Evolutionary conservation across 2,113 vertebrate species (phyloP).

Genomic region (Galemys pyrenaicus): DNA sequence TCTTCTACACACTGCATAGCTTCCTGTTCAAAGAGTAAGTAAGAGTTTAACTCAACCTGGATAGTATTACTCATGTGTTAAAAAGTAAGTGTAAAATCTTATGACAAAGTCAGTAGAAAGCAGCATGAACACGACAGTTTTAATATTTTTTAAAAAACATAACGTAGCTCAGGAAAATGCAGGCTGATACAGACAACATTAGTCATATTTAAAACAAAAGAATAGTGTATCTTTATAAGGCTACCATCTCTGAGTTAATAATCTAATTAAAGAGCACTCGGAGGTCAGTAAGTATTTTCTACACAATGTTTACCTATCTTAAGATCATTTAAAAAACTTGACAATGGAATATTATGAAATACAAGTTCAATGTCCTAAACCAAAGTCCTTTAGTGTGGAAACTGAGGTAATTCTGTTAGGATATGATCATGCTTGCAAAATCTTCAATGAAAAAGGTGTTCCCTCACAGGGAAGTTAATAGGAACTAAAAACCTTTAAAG

Average conservation of each 20-base stretch:
- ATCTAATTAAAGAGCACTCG: conserved; percentile 20
- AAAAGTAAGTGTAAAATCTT: conserved; percentile 23
- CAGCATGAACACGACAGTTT: not conserved
- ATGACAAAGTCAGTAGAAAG: conserved; percentile 20
- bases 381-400: not conserved
- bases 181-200: not conserved
- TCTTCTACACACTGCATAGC: conserved; percentile 96
- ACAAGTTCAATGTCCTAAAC: conserved; percentile 11
- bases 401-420: not conserved
- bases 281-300: conserved; percentile 23
- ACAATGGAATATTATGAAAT: not conserved
- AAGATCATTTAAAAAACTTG: conserved; percentile 1
- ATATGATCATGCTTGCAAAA: not conserved
- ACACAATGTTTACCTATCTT: not conserved
- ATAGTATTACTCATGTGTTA: not conserved
- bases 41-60: not conserved
- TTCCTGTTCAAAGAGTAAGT: conserved; percentile 86
- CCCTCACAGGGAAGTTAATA: not conserved
- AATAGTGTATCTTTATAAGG: not conserved
- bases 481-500: not conserved
- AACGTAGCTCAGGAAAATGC: not conserved
- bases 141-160: not conserved
- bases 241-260: not conserved
- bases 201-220: not conserved
- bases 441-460: not conserved